These are phyloP conservation scores for Megathymus violae DNA, from an alignment of 1,140 invertebrate genomes.

Conservation along the genomic window DNA sequence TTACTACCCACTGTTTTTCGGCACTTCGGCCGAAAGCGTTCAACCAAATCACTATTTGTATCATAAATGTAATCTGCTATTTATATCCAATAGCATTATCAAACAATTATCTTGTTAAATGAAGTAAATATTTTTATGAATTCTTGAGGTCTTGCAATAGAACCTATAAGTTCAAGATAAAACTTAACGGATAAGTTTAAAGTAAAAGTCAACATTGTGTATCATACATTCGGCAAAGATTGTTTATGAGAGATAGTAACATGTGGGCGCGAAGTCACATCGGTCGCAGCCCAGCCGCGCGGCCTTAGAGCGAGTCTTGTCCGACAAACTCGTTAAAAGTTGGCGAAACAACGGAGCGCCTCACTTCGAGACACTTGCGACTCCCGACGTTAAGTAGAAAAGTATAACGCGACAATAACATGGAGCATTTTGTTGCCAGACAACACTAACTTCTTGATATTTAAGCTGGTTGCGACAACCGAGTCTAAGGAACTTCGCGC, in stretches of 20 bases:
- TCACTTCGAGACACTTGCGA: slow-evolving; percentile 76
- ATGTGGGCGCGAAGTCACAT: slow-evolving; percentile 52
- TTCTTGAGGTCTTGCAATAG: too few relatives aligned
- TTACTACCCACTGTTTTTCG: too few relatives aligned
- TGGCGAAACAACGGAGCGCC: slow-evolving; percentile 77
- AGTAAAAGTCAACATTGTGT: slow-evolving; percentile 33
- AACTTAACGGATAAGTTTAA: too few relatives aligned
- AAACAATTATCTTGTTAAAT: too few relatives aligned
- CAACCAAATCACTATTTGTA: not conserved
- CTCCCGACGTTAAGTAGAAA: slow-evolving; percentile 77
- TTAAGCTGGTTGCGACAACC: slow-evolving; percentile 60
- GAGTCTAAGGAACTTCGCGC: slow-evolving; percentile 35
- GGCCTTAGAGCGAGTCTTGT: slow-evolving; percentile 57
- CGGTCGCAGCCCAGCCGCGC: slow-evolving; percentile 56
- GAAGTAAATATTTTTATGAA: too few relatives aligned
- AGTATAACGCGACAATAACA: slow-evolving; percentile 80
- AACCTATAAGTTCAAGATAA: too few relatives aligned
- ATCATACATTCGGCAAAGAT: slow-evolving; percentile 48
- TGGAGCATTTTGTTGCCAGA: slow-evolving; percentile 76
- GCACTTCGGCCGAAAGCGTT: too few relatives aligned
- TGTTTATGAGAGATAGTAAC: slow-evolving; percentile 60
- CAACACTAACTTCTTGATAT: slow-evolving; percentile 63
- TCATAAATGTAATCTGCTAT: too few relatives aligned
- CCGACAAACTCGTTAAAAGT: slow-evolving; percentile 83
- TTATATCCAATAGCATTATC: too few relatives aligned